Base-by-base conservation (phyloP, 1,140 invertebrate genomes). In the Lethrus apterus region DNA sequence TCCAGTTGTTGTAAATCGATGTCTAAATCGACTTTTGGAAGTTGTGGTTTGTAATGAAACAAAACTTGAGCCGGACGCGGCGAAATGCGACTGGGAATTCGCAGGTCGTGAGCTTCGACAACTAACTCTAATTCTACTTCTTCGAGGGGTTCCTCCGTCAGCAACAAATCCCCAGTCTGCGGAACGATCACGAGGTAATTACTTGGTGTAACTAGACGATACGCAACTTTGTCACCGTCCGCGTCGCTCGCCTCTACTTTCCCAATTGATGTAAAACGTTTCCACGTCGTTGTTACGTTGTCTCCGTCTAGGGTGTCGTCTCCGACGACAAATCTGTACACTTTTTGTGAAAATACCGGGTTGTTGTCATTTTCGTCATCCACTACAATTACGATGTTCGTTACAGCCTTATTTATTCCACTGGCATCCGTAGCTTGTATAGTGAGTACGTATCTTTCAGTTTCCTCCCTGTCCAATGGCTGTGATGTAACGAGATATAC, bases 331-430 rank as follows among this genome's bases (percentile, higher is more conserved):
- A 92, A 93, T 33, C 81, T 77, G 63, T 93, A 95, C 11, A 84
- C 70, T 33, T 76, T 72, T 30, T 83, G 74, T 1, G 79, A 77
- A 63, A 95, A 93, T 7, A 83, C 69, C 0, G 92, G 92, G 44
- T 80, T 78, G 63, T 96, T 93, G 67, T 96, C 93, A 64, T 98
- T 96, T 54, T 85, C 83, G 60, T 96, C 90, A 1, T 80, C 62
- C 0, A 97, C 76, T 3, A 74, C 70, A 2, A 96, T 75, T 13
- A 74, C 70, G 2, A 95, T 74, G 29, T 77, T 80, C 1, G 85
- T 80, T 10, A 77, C 74, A 0, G 85, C 81, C 48, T 78, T 84
- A 60, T 86, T 86, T 4, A 85, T 71, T 5, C 79, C 83, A 44
- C 79, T 76, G 7, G 76, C 69, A 62, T 90, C 86, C 4, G 77